Percentiles rank a stretch among this genome's conserved stretches.
Conservation (phyloP, 2,888 invertebrate species). For the Tholera decimalis region DNA sequence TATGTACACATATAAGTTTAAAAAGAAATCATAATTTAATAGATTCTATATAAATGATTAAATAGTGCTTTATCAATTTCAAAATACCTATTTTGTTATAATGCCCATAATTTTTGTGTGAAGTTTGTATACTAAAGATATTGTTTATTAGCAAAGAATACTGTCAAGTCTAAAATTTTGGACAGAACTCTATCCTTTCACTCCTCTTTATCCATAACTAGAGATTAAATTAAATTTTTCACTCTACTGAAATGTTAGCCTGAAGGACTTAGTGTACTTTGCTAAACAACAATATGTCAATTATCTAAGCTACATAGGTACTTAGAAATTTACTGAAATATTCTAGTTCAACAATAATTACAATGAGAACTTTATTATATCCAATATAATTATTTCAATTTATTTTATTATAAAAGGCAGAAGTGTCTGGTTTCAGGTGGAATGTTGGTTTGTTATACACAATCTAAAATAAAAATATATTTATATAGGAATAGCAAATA, state of each 20-base stretch:
- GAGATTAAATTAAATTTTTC: no score
- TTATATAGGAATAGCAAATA: not conserved
- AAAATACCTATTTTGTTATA: not conserved
- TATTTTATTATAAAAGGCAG: not conserved
- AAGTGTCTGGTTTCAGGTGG: not conserved
- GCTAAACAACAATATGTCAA: not conserved
- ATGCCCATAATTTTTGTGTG: not conserved
- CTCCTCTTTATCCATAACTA: no score
- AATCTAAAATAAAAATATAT: not conserved
- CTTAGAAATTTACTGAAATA: not conserved
- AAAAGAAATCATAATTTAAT: not conserved
- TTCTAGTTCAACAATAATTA: not conserved
- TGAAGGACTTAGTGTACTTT: not conserved
- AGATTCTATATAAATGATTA: not conserved
- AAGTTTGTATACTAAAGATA: not conserved
- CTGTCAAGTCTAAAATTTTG: not conserved
- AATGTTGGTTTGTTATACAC: slow-evolving; percentile 2
- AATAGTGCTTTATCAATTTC: not conserved
- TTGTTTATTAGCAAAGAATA: not conserved
- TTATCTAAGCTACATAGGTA: not conserved
- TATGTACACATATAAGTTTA: slow-evolving; percentile 3
- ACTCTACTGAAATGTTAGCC: not conserved
- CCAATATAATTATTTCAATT: no score
- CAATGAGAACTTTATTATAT: not conserved
- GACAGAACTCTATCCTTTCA: not conserved